phyloP scores from a whole-genome alignment of 2,797 vertebrate genomes.

The Alosa sapidissima region DNA sequence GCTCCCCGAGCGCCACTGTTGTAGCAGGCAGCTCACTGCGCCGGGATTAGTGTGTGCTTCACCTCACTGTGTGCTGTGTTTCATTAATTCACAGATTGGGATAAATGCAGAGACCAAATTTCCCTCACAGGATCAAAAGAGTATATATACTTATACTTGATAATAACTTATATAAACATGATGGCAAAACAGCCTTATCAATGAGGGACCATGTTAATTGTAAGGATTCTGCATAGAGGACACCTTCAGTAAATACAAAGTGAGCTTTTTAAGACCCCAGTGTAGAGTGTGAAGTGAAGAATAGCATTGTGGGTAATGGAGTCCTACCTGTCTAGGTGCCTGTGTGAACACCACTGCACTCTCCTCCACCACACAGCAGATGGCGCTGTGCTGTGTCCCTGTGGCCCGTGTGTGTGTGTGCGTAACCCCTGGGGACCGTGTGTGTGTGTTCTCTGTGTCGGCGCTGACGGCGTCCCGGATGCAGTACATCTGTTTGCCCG shows the following conservation, averaged over 20 bases:
- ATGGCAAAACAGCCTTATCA: background rate
- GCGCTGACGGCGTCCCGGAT: constrained; percentile 58
- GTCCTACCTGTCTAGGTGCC: constrained; percentile 69
- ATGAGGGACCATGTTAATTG: background rate
- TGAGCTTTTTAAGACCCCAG: background rate
- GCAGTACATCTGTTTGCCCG: constrained; percentile 68
- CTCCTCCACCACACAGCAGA: constrained; percentile 55
- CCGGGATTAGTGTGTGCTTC: no score
- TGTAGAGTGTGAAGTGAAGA: background rate
- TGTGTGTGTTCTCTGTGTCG: background rate
- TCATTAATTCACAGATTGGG: no score
- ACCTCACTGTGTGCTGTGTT: no score
- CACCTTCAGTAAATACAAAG: background rate
- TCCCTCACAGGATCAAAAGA: no score
- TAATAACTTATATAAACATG: background rate
- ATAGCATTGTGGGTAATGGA: background rate
- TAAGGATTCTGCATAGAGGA: background rate
- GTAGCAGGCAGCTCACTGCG: no score
- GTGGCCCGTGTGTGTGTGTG: background rate
- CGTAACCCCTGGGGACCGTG: background rate
- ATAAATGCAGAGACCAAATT: no score
- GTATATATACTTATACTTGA: no score
- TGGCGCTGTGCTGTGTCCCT: constrained; percentile 37
- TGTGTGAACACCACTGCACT: constrained; percentile 63
- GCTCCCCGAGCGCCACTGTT: no score